Evolutionary conservation across 2,113 vertebrate genomes (phyloP).

Genomic region (Drymodes brunneopygia): DNA sequence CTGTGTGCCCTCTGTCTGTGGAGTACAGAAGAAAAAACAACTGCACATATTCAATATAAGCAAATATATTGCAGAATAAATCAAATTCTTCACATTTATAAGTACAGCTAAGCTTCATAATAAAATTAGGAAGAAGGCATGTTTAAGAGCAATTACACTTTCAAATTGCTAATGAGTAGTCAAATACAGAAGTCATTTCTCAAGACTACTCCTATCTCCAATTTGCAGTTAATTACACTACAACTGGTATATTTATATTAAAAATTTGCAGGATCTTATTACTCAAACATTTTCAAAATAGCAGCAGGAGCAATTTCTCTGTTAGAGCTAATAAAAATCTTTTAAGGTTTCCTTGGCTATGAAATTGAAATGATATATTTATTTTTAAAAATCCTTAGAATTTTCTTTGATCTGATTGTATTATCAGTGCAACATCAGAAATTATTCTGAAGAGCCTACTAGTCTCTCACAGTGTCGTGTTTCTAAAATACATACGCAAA

Average conservation of each 20-base stretch:
- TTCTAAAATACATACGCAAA: background rate
- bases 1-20: background rate
- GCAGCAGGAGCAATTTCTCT: background rate
- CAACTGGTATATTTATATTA: constrained; percentile 6
- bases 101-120: background rate
- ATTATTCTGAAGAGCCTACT: background rate
- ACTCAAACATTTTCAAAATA: background rate
- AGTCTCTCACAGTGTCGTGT: background rate
- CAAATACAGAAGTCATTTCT: background rate
- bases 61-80: background rate
- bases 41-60: background rate
- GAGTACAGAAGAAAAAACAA: background rate
- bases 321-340: background rate
- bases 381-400: background rate
- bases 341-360: background rate
- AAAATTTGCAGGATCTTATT: background rate
- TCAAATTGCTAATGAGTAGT: constrained; percentile 26
- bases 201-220: background rate
- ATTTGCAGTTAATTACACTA: constrained; percentile 21
- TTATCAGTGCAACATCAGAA: background rate
- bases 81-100: background rate
- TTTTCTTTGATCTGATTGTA: background rate
- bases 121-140: background rate
- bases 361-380: background rate
- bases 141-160: constrained; percentile 25